These are phyloP conservation scores for Paramormyrops kingsleyae DNA, from an alignment of 2,113 vertebrate genomes.

Conservation along the genomic window DNA sequence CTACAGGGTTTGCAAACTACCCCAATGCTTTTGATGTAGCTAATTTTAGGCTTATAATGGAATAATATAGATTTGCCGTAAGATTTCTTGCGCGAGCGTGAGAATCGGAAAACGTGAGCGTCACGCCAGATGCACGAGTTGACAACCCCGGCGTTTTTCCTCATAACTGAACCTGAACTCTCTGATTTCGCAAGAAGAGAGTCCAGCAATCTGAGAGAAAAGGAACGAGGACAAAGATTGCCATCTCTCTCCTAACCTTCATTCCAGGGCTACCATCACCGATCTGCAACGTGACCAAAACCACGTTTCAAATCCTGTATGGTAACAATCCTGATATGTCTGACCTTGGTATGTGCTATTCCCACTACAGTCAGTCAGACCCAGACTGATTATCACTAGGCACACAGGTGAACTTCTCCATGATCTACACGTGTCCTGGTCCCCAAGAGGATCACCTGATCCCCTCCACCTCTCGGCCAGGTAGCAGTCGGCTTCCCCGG, in stretches of 20 bases:
- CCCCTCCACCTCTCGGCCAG: slow-evolving; percentile 89
- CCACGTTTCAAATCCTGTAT: neutral
- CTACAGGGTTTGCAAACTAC: neutral
- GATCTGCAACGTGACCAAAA: neutral
- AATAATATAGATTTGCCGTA: neutral
- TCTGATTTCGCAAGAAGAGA: neutral
- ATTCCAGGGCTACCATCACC: neutral
- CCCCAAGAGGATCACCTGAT: slow-evolving; percentile 66
- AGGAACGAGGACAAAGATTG: neutral
- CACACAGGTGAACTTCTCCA: neutral
- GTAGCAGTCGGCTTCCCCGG: slow-evolving; percentile 83
- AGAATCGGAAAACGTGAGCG: neutral
- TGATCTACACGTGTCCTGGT: neutral
- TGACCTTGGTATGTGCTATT: neutral
- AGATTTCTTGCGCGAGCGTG: neutral
- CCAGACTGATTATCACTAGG: neutral
- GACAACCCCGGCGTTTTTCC: neutral
- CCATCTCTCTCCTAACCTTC: neutral
- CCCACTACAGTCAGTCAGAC: neutral
- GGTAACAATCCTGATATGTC: neutral
- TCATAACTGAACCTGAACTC: neutral
- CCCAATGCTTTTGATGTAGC: neutral
- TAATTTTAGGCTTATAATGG: neutral
- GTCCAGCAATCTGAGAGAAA: neutral
- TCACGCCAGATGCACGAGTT: neutral